Base-by-base conservation (phyloP, 2,113 vertebrate species). In the Nerophis ophidion region DNA sequence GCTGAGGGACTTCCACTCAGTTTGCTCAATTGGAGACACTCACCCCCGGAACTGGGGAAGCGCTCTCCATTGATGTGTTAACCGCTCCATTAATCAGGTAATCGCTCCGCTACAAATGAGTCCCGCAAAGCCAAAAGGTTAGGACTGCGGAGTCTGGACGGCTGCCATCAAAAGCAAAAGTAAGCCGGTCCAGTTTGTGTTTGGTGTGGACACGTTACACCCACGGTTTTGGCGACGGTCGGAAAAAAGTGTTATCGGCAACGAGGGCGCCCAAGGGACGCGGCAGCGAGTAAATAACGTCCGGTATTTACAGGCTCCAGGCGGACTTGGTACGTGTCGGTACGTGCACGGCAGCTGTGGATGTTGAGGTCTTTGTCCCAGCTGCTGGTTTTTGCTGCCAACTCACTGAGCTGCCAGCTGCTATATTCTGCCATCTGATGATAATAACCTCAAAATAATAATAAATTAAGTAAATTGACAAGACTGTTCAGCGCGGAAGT, bases 381-480 rank as follows among this genome's bases (percentile, higher is more conserved):
- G 81, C 80, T 87, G 83, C 72, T 81, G 61, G 65, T 61, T 42
- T 74, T 71, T 66, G 66, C 67, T 80, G 80, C 78, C 81, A 85
- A 74, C 5, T 75, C 61, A 75, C 3, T 57, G 65, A 67, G 74
- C 63, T 76, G 64, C 70, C 79, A 84, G 81, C 79, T 84, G 80
- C 63, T 77, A 69, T 60, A 63, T 17, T 36, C 48, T 74, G 70
- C 68, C 63, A 50, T 74, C 50, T 61, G 36, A 47, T 60, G 65
- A 68, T 68, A 72, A 72, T 65, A 50, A 36, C 8, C 48, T 48
- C 47, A 42, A 66, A 26, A 66, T 65, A 0, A 34, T n/a, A 42
- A 40, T 53, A 8, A n/a, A 60, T 42, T 19, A 7, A 16, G n/a
- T 19, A 15, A 42, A 56, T 47, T 8, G 50, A 57, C 60, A 36